Base-by-base conservation (phyloP, 1,140 invertebrate genomes). In the Papilio polytes region DNA sequence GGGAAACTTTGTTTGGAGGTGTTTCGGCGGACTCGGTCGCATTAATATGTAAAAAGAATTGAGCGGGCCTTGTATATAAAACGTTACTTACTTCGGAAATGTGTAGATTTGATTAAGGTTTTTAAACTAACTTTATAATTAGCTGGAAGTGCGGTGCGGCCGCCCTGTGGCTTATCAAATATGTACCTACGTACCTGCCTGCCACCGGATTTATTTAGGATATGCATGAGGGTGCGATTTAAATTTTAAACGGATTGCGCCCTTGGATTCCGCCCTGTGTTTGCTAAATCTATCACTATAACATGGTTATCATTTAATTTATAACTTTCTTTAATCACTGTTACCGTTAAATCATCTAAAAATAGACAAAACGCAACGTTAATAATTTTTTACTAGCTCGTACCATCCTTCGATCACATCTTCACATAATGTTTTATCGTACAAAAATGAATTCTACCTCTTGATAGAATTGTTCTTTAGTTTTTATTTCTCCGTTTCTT, bases 221-320 rank as follows among this genome's bases (percentile, higher is more conserved):
- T 95, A 95, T 95, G 94, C 92, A 94, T 94, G 94, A 95, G 92
- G 94, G 94, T 94, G 90, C 87, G 85, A 92, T 94, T 95, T 94
- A 95, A 95, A 95, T 94, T 95, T 95, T 95, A 95, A 95, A 94
- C 89, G 92, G 92, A 94, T 94, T 94, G 91, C 86, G 90, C 92
- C 92, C 92, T 94, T 94, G 91, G 91, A 92, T 93, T 92, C 89
- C 84, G 82, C 88, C 86, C 86, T 87, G 83, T 89, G 89, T 92
- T 94, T 91, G 84, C 90, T 87, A 91, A 91, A 94, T 92, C 91
- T 93, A 94, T 94, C 88, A 93, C 89, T 90, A 93, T 87, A 90
- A 86, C 84, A 82, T 66, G 74, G 87, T 84, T 84, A 79, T 78
- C 73, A 85, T 89, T 88, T 84, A 85, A 86, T 88, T 88, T 89